These are phyloP conservation scores for Acrocyrtus sp. DNA, from an alignment of 2,888 invertebrate genomes.

Conservation along the genomic window DNA sequence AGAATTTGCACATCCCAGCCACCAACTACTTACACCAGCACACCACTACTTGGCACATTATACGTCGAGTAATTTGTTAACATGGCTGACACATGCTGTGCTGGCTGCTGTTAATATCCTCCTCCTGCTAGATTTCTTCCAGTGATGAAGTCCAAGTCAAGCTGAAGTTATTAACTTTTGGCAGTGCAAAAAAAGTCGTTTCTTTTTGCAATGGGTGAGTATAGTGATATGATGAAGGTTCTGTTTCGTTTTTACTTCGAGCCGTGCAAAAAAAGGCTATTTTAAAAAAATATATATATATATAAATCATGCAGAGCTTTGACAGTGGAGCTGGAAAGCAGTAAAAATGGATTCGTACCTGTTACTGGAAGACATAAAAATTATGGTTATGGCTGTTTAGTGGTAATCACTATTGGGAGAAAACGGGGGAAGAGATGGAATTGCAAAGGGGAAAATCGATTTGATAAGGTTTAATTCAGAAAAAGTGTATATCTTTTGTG, in stretches of 20 bases:
- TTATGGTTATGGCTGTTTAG: neutral
- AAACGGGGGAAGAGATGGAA: too few species aligned
- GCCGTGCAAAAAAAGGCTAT: neutral
- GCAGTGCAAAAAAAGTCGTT: slow-evolving; percentile 1
- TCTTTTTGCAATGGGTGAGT: too few species aligned
- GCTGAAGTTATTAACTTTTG: too few species aligned
- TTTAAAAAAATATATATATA: neutral
- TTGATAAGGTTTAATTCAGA: neutral
- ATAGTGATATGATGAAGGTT: neutral
- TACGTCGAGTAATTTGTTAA: slow-evolving; percentile 35
- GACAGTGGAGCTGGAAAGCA: neutral
- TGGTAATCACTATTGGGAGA: neutral
- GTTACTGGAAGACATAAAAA: neutral
- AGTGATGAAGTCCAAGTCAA: neutral
- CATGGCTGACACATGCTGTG: slow-evolving; percentile 44
- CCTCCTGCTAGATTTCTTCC: neutral
- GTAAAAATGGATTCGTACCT: neutral
- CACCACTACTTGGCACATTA: neutral
- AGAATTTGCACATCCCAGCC: neutral
- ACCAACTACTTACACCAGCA: neutral
- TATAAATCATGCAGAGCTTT: neutral
- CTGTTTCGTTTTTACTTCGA: neutral
- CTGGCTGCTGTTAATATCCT: neutral
- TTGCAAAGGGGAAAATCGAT: too few species aligned
- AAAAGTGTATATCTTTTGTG: too few species aligned